Conservation (phyloP, 2,888 invertebrate genomes). For the Idaea aversata region DNA sequence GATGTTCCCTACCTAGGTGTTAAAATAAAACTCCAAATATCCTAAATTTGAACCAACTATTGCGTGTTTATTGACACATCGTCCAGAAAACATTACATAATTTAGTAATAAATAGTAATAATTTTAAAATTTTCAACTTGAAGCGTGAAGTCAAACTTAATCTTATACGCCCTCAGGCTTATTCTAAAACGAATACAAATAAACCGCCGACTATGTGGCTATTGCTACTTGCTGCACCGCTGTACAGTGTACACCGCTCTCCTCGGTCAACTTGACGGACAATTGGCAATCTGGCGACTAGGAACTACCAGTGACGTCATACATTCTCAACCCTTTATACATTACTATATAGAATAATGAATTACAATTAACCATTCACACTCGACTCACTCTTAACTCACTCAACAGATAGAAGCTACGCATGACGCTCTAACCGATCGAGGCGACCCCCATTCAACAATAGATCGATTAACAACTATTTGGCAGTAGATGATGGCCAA, state of each 20-base stretch:
- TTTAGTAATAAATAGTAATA: slow-evolving; percentile 55
- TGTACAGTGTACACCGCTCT: slow-evolving; percentile 25
- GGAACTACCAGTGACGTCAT: slow-evolving; percentile 18
- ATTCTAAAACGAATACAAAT: slow-evolving; percentile 80
- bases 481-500: slow-evolving; percentile 43
- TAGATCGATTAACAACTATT: slow-evolving; percentile 41
- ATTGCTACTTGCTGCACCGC: slow-evolving; percentile 66
- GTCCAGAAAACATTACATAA: slow-evolving; percentile 74
- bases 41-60: slow-evolving; percentile 78
- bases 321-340: slow-evolving; percentile 20
- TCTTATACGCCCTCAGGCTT: slow-evolving; percentile 68
- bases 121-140: slow-evolving; percentile 63
- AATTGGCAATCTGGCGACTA: slow-evolving; percentile 32
- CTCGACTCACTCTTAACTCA: slow-evolving; percentile 18
- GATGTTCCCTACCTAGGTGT: neutral
- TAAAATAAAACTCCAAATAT: slow-evolving; percentile 29
- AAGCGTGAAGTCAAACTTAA: slow-evolving; percentile 74
- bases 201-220: slow-evolving; percentile 77
- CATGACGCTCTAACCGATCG: slow-evolving; percentile 21
- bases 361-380: slow-evolving; percentile 31
- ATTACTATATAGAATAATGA: slow-evolving; percentile 26
- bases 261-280: slow-evolving; percentile 37
- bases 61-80: slow-evolving; percentile 80
- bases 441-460: slow-evolving; percentile 37
- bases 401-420: slow-evolving; percentile 20